These are phyloP conservation scores for Zaprionus obscuricornis DNA, from an alignment of 2,888 invertebrate species.

Conservation along the genomic window DNA sequence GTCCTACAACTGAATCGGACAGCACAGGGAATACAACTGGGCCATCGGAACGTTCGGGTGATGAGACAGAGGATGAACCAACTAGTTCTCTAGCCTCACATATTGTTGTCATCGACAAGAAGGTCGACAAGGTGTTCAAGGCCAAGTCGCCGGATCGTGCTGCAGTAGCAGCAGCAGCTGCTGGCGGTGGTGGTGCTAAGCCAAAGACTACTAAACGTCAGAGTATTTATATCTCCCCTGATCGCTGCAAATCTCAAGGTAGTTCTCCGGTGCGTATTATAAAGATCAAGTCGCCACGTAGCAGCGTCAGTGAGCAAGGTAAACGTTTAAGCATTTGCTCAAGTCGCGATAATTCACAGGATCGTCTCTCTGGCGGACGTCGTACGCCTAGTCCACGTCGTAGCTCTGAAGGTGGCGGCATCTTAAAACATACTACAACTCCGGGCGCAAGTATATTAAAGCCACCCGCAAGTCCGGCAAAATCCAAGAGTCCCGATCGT, in stretches of 20 bases:
- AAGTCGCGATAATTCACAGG: slow-evolving; percentile 82
- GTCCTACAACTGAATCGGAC: slow-evolving; percentile 78
- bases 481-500: slow-evolving; percentile 82
- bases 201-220: slow-evolving; percentile 82
- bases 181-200: too few species aligned
- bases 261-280: slow-evolving; percentile 83
- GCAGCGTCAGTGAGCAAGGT: slow-evolving; percentile 85
- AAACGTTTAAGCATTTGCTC: slow-evolving; percentile 81
- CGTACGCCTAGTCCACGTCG: slow-evolving; percentile 82
- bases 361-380: slow-evolving; percentile 76
- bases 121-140: slow-evolving; percentile 83
- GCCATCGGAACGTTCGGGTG: slow-evolving; percentile 82
- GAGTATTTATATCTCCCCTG: slow-evolving; percentile 86
- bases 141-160: slow-evolving; percentile 76
- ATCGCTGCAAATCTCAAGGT: slow-evolving; percentile 82
- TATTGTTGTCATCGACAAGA: slow-evolving; percentile 82
- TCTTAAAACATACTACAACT: slow-evolving; percentile 79
- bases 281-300: slow-evolving; percentile 85
- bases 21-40: slow-evolving; percentile 80
- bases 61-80: slow-evolving; percentile 79
- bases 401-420: slow-evolving; percentile 82
- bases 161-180: slow-evolving; percentile 20
- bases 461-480: slow-evolving; percentile 81
- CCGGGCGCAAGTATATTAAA: slow-evolving; percentile 80
- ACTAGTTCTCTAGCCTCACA: slow-evolving; percentile 54